phyloP scores from a whole-genome alignment of 2,113 vertebrate genomes.

The Leptocoma aspasia region DNA sequence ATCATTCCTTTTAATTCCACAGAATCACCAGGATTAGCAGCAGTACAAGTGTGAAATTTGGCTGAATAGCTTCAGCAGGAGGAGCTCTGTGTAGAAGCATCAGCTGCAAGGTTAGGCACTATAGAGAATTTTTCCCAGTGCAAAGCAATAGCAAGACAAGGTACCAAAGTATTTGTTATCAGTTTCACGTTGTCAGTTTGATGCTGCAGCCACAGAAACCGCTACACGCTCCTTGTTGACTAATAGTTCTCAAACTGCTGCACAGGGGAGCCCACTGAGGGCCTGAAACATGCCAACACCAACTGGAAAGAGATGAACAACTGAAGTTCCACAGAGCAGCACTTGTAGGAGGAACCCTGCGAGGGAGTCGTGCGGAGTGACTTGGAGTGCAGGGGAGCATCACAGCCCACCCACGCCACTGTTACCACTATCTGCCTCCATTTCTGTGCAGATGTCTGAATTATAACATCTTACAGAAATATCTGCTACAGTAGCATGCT shows the following conservation, averaged over 20 bases:
- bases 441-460: neutral
- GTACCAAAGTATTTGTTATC: neutral
- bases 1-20: neutral
- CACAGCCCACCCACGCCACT: neutral
- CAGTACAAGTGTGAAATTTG: neutral
- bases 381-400: too few species aligned
- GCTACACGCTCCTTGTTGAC: neutral
- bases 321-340: neutral
- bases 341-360: neutral
- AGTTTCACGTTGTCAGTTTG: neutral
- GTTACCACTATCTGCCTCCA: neutral
- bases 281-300: rapidly evolving
- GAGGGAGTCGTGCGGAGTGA: neutral
- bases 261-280: neutral
- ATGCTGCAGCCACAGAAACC: neutral
- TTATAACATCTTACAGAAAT: neutral
- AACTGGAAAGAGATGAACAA: neutral
- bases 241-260: neutral
- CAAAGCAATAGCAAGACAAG: neutral
- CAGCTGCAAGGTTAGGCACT: neutral
- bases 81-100: neutral
- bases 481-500: neutral
- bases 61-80: neutral
- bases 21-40: neutral
- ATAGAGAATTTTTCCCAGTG: neutral